These are phyloP conservation scores for Holocentrus rufus DNA, from an alignment of 2,797 vertebrate genomes.

Conservation along the genomic window DNA sequence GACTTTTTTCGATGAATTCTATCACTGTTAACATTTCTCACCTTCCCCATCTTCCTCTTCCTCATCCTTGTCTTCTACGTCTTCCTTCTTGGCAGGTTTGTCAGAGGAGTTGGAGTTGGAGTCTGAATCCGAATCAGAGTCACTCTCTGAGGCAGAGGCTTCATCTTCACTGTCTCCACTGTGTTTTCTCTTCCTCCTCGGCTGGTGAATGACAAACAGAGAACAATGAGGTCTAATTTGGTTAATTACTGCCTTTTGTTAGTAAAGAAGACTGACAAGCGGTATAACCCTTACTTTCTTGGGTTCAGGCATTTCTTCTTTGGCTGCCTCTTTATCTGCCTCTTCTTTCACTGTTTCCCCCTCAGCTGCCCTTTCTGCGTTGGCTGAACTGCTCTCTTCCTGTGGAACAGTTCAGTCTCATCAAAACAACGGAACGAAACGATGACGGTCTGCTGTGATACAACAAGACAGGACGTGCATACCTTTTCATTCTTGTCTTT, in stretches of 20 bases:
- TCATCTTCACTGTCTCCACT: constrained; percentile 91
- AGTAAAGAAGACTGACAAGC: not conserved
- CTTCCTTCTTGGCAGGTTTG: constrained; percentile 80
- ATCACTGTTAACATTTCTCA: constrained; percentile 26
- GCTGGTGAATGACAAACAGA: constrained; percentile 64
- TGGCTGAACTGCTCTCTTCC: constrained; percentile 74
- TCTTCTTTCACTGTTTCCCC: constrained; percentile 77
- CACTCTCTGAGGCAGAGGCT: constrained; percentile 86
- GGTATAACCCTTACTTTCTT: constrained; percentile 82
- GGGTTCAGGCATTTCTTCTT: constrained; percentile 76
- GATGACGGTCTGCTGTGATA: not conserved
- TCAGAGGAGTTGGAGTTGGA: constrained; percentile 85
- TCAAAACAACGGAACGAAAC: constrained; percentile 15
- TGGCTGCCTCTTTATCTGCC: constrained; percentile 76
- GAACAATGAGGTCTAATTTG: not conserved
- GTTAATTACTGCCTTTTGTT: not conserved
- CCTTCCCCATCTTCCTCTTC: constrained; percentile 81
- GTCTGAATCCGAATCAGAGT: constrained; percentile 89
- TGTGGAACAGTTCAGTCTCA: constrained; percentile 57
- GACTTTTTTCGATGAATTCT: not conserved
- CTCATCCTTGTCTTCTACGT: constrained; percentile 74
- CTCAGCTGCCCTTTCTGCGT: constrained; percentile 72
- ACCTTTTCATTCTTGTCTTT: constrained; percentile 87
- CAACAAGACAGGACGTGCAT: constrained; percentile 11
- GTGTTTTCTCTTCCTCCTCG: constrained; percentile 86